Evolutionary conservation across 2,888 invertebrate genomes (phyloP), one percentile per base, ranked within the genome.

Genomic region (Idaea straminata): DNA sequence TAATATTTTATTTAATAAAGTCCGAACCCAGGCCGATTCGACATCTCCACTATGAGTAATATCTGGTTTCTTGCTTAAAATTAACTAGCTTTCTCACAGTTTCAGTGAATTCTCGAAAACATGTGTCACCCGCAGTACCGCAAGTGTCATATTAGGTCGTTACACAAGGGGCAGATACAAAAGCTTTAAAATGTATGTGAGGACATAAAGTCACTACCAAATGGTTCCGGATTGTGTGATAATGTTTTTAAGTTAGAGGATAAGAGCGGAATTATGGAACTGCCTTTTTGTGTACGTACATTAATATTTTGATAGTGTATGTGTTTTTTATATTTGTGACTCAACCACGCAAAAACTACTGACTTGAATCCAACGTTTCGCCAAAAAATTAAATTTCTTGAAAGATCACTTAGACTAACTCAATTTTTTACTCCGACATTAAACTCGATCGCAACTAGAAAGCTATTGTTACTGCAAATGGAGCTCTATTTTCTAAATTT

Each of bases 161-260:
- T 84, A 82, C 81, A 81, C 81, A 80, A 80, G 79, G 78, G 81
- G 76, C 59, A 59, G 81, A 82, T 84, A 84, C 84, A 83, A 85
- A 47, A 81, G 85, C 84, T 83, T 59, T 85, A 83, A 87, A 85
- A 87, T 87, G 84, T 88, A 88, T 86, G 84, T 84, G 83, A 83
- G 84, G 86, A 86, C 85, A 89, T 91, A 88, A 91, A 89, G 77
- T 79, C 83, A 84, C 83, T 84, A 88, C 84, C 84, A 88, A 89
- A 88, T 86, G 83, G 83, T 82, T 85, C 81, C 82, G 79, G 79
- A 82, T 81, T 81, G 75, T 75, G 71, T 72, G 16, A 59, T 59
- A 71, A 66, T 64, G 67, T 66, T 69, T 62, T 66, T 68, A 80
- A 81, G 75, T 64, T 59, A 63, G 15, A 63, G 70, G 66, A 66